phyloP scores from a whole-genome alignment of 2,888 invertebrate species.

The Ophraella communa region DNA sequence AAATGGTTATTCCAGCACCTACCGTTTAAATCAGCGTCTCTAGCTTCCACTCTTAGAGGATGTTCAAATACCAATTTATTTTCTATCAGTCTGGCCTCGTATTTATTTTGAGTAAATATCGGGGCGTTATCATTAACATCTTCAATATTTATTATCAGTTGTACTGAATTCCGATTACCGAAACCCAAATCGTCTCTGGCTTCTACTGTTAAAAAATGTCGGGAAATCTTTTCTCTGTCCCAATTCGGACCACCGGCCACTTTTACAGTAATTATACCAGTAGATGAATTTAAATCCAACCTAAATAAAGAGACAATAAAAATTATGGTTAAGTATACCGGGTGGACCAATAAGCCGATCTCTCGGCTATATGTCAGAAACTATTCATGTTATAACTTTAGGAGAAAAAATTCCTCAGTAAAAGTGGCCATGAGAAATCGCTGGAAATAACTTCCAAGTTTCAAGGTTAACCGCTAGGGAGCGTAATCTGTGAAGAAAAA shows the following conservation, averaged over 20 bases:
- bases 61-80: conserved; percentile 81
- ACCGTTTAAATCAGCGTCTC: conserved; percentile 86
- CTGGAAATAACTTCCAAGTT: no score
- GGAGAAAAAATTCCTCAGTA: no score
- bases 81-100: conserved; percentile 83
- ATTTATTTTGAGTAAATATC: conserved; percentile 79
- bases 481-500: no score
- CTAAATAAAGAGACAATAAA: no score
- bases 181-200: conserved; percentile 86
- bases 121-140: conserved; percentile 93
- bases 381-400: no score
- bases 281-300: conserved; percentile 76
- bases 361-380: no score
- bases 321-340: no score
- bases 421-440: no score
- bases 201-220: conserved; percentile 87
- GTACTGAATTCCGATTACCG: conserved; percentile 86
- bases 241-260: conserved; percentile 76
- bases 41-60: conserved; percentile 78
- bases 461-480: no score
- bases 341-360: no score
- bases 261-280: conserved; percentile 86
- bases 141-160: conserved; percentile 80
- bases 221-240: conserved; percentile 83
- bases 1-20: conserved; percentile 22